Conservation (phyloP, 37 sponge, comb jelly and placozoan genomes). For the Cliona cf. orientalis region DNA sequence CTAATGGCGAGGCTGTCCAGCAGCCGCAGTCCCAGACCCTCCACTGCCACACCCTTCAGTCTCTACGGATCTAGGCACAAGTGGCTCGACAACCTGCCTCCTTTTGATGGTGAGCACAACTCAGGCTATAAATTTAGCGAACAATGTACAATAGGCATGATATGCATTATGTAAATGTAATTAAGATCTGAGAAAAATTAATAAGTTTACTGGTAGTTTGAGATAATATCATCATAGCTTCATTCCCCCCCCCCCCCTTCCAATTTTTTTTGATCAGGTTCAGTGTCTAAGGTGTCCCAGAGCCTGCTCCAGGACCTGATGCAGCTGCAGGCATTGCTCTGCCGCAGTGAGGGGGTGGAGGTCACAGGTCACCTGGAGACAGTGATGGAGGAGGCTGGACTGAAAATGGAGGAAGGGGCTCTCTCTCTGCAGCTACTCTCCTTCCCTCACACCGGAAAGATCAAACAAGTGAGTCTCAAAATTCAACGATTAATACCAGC, state of each 20-base stretch:
- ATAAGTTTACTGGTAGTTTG: no score
- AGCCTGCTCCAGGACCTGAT: constrained; percentile 27
- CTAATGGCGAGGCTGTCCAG: constrained; percentile 16
- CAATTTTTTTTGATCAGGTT: background rate
- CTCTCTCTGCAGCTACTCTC: constrained; percentile 40
- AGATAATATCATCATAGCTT: no score
- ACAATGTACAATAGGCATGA: background rate
- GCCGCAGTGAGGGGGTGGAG: constrained; percentile 1
- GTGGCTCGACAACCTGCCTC: constrained; percentile 49
- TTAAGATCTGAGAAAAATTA: no score
- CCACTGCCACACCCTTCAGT: constrained; percentile 34
- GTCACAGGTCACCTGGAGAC: background rate
- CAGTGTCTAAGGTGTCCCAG: background rate
- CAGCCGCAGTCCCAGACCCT: background rate
- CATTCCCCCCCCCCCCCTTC: background rate
- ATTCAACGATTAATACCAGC: no score
- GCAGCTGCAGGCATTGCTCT: constrained; percentile 53
- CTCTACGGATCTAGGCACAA: constrained; percentile 43
- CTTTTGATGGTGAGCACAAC: constrained; percentile 21
- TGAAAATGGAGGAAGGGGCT: background rate
- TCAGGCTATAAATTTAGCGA: background rate
- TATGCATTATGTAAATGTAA: no score
- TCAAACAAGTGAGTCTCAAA: constrained; percentile 27
- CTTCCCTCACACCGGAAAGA: constrained; percentile 46
- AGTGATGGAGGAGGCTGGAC: background rate